Base-by-base conservation (phyloP, 2,797 vertebrate species). In the Sylvia borin region DNA sequence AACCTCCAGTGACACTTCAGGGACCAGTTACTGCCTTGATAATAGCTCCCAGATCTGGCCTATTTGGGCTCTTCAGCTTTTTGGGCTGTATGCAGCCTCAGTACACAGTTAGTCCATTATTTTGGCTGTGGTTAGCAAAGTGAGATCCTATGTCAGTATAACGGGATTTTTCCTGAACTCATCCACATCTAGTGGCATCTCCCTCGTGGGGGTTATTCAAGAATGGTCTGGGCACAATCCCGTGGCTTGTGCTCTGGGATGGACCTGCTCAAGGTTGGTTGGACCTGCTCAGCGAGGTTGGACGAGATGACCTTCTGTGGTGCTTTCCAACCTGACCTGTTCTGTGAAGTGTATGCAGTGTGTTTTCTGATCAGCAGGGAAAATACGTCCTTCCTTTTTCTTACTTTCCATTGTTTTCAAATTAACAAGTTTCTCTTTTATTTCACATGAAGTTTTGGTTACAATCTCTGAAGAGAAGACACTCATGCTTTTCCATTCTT, bases 31-130 rank as follows among this genome's bases (percentile, higher is more conserved):
- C 24, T 45, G 53, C 12, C 29, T 42, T n/a, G 32, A 73, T 76
- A n/a, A 2, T 18, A 22, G n/a, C 11, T 61, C 11, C 3, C 29
- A 42, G 47, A 7, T 75, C 32, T 21, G 38, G 25, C 11, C 53
- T 71, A 0, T 16, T 19, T 29, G 42, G 47, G 26, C 25, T 53
- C 68, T 42, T 70, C 20, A 14, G n/a, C 18, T 48, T 60, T 47
- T 36, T 24, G 27, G 65, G 16, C 19, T 45, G 38, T 12, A 8
- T 58, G n/a, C n/a, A 47, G 67, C 26, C n/a, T 62, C 34, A 18
- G 31, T 34, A 21, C 11, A 2, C 8, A 7, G 5, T 10, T 48
- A n/a, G 13, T 51, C 34, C 0, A 1, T 21, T 10, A 0, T 50
- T 68, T 58, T 43, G 67, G 4, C 36, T 60, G 20, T 14, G 32